Base-by-base conservation (phyloP, 1,140 invertebrate genomes). In the Heterodera carotae region DNA sequence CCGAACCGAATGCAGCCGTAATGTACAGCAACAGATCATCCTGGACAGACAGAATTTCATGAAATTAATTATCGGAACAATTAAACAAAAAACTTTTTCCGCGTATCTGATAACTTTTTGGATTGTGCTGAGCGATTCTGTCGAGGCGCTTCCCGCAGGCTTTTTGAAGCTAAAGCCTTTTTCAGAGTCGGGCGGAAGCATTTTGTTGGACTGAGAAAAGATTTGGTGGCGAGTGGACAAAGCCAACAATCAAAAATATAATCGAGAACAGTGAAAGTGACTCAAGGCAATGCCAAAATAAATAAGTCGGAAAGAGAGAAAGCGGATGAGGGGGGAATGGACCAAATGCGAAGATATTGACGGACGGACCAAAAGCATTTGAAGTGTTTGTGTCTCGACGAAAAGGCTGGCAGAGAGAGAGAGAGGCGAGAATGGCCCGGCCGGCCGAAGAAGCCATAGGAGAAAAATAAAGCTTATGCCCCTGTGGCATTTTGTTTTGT, bases 21-120 rank as follows among this genome's bases (percentile, higher is more conserved):
- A 79, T 77, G 68, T 79, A 79, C 5, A 79, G 43, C 27, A 79
- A 59, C 25, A 79, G 29, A 56, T 79, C 78, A 36, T 79, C 78
- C 56, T 76, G 27, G 10, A 27, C 34, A 53, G n/a, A 76, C 43
- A 36, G 18, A 31, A 18, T 73, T 33, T 76, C 3, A n/a, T n/a
- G n/a, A 27, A 75, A 27, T 76, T 33, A 48, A 69, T 64, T 75
- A 25, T 36, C n/a, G n/a, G 48, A 56, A 73, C 34, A 22, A 59
- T 6, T 15, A 7, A 62, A 74, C 1, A 60, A 62, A 33, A 31
- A 53, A 53, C 72, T 59, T 79, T 79, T 48, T 79, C 78, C 29
- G 78, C 78, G 39, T 80, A 80, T 64, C 78, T 31, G 29, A 79
- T 76, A 2, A 81, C 71, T 53, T 74, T 70, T 72, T 79, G 76